These are phyloP conservation scores for Hemicrepidius hirtus DNA, from an alignment of 2,888 invertebrate species.

Conservation along the genomic window DNA sequence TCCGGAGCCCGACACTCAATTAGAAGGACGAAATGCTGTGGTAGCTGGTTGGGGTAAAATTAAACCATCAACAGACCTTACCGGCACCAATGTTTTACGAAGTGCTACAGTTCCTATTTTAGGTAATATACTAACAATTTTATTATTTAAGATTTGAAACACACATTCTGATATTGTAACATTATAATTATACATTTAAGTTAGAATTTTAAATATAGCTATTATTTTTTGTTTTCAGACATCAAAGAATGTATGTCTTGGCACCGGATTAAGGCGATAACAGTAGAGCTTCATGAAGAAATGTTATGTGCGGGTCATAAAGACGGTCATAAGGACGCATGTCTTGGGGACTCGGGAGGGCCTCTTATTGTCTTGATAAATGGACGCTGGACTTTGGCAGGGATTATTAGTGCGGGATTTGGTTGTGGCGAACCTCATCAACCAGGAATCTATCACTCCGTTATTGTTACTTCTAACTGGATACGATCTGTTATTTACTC, in stretches of 20 bases:
- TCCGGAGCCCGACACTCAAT: conserved; percentile 73
- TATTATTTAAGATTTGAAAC: too few species aligned
- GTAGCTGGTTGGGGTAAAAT: conserved; percentile 93
- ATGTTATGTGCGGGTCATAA: conserved; percentile 92
- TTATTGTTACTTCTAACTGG: conserved; percentile 82
- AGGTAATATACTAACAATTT: too few species aligned
- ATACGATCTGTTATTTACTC: conserved; percentile 75
- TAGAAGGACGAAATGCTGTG: conserved; percentile 76
- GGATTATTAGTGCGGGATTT: conserved; percentile 90
- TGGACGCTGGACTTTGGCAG: conserved; percentile 85
- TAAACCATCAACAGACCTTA: conserved; percentile 81
- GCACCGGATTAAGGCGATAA: conserved; percentile 88
- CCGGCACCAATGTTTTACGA: conserved; percentile 86
- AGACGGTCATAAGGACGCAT: conserved; percentile 88
- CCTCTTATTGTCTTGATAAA: conserved; percentile 82
- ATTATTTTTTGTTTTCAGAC: conserved; percentile 69
- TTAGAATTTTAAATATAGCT: background rate
- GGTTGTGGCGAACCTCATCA: conserved; percentile 91
- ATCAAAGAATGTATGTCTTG: conserved; percentile 85
- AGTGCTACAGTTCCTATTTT: conserved; percentile 89
- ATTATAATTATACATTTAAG: too few species aligned
- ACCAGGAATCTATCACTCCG: conserved; percentile 90
- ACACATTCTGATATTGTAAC: too few species aligned
- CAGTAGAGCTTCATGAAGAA: conserved; percentile 83
- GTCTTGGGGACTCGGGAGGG: conserved; percentile 88